A percentile compares a stretch with the other conserved stretches of the same genome.
These are phyloP conservation scores for Ctena decussata DNA, from an alignment of 2,888 invertebrate genomes.

Conservation along the genomic window DNA sequence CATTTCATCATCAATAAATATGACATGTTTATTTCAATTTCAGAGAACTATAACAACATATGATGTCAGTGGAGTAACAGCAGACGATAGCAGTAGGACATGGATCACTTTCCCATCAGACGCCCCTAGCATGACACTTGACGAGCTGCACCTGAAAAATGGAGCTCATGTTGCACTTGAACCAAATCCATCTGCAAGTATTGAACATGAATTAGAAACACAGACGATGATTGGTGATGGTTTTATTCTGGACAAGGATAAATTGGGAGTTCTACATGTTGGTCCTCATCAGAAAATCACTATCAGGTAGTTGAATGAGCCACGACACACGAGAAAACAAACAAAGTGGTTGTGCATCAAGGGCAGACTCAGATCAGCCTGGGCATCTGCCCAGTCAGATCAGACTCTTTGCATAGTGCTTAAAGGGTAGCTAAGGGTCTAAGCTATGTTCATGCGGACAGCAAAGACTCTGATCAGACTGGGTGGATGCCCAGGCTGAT, in stretches of 20 bases:
- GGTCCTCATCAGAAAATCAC: conserved; percentile 70
- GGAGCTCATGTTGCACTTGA: conserved; percentile 77
- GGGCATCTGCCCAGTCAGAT: no score
- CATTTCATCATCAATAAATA: no score
- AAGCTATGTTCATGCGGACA: no score
- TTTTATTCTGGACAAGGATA: conserved; percentile 54
- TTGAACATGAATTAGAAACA: conserved; percentile 51
- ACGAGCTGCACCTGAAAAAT: conserved; percentile 68
- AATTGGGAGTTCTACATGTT: conserved; percentile 72
- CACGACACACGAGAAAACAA: no score
- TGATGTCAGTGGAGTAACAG: conserved; percentile 12
- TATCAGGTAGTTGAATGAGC: conserved; percentile 58
- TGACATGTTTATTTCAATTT: no score
- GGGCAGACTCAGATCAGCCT: no score
- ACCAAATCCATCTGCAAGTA: conserved; percentile 38
- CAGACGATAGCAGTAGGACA: conserved; percentile 68
- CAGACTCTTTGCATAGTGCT: no score
- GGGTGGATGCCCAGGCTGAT: no score
- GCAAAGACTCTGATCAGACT: no score
- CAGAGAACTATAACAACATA: conserved; percentile 37
- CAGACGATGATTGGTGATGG: conserved; percentile 65
- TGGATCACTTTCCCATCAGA: conserved; percentile 69
- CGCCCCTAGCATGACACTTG: conserved; percentile 52
- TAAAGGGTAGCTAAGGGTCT: no score
- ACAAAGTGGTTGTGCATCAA: no score